Conservation (phyloP, 2,888 invertebrate species). For the Ptilodon capucinus region DNA sequence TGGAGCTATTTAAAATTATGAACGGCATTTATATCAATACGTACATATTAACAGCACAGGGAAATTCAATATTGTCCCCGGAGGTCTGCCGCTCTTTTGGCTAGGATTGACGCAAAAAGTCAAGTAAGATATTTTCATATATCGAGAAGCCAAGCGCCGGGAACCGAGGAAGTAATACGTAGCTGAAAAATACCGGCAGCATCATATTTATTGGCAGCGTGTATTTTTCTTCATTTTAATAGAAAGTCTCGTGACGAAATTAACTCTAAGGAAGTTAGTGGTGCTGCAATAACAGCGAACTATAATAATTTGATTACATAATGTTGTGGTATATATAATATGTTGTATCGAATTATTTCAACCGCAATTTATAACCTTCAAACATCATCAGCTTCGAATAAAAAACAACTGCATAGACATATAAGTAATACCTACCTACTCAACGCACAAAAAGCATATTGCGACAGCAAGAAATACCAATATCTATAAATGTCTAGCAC, state of each 20-base stretch:
- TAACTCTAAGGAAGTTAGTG: neutral
- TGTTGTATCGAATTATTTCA: neutral
- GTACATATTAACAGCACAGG: constrained; percentile 24
- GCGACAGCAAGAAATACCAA: constrained; percentile 21
- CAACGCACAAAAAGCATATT: neutral
- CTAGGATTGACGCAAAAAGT: constrained; percentile 42
- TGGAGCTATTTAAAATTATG: neutral
- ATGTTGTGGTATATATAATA: too few species aligned
- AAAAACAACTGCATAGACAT: neutral
- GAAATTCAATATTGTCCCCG: constrained; percentile 42
- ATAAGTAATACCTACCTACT: neutral
- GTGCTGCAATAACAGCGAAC: neutral
- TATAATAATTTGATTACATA: neutral
- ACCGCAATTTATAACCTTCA: neutral
- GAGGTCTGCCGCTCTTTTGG: constrained; percentile 9
- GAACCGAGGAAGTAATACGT: constrained; percentile 30
- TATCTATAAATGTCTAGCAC: constrained; percentile 28
- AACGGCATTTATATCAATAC: constrained; percentile 18
- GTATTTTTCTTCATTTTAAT: too few species aligned
- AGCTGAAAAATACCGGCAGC: constrained; percentile 25
- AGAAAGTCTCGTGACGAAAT: neutral
- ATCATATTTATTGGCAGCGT: constrained; percentile 29
- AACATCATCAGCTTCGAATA: neutral
- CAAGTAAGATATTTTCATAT: constrained; percentile 53
- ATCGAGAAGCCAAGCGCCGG: constrained; percentile 20